A percentile compares a stretch with the other conserved stretches of the same genome.
Conservation (phyloP, 2,797 vertebrate genomes). For the Myotis daubentonii region DNA sequence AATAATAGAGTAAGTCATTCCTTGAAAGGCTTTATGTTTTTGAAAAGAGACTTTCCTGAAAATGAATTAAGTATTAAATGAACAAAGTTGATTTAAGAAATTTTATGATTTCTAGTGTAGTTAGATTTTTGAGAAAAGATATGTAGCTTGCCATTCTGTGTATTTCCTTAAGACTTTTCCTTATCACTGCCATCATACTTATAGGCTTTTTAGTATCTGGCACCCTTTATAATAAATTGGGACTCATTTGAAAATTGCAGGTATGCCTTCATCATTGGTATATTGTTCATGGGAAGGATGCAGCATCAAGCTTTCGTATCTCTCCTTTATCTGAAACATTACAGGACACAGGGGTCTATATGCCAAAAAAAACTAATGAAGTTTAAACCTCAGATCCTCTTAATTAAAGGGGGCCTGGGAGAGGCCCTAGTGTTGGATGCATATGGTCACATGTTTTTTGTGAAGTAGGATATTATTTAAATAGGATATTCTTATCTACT, state of each 20-base stretch:
- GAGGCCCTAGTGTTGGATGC: neutral
- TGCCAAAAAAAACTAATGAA: constrained; percentile 24
- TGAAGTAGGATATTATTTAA: neutral
- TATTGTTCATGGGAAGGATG: neutral
- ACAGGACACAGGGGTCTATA: neutral
- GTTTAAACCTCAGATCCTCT: neutral
- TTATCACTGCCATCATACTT: constrained; percentile 51
- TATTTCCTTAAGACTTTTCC: constrained; percentile 57
- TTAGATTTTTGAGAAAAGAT: constrained; percentile 51
- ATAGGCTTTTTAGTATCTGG: constrained; percentile 46
- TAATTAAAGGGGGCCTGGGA: neutral
- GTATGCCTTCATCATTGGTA: constrained; percentile 21
- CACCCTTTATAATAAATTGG: constrained; percentile 24
- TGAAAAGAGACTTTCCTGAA: constrained; percentile 41
- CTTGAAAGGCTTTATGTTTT: constrained; percentile 64
- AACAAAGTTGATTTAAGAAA: constrained; percentile 63
- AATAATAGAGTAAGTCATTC: constrained; percentile 62
- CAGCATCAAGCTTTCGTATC: neutral
- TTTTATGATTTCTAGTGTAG: constrained; percentile 18
- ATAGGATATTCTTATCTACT: neutral
- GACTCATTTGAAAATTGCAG: neutral
- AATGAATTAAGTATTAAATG: constrained; percentile 55
- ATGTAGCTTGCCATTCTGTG: neutral
- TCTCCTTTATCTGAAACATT: neutral
- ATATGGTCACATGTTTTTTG: neutral